Conservation (phyloP, 2,113 vertebrate species). For the Tapirus terrestris region DNA sequence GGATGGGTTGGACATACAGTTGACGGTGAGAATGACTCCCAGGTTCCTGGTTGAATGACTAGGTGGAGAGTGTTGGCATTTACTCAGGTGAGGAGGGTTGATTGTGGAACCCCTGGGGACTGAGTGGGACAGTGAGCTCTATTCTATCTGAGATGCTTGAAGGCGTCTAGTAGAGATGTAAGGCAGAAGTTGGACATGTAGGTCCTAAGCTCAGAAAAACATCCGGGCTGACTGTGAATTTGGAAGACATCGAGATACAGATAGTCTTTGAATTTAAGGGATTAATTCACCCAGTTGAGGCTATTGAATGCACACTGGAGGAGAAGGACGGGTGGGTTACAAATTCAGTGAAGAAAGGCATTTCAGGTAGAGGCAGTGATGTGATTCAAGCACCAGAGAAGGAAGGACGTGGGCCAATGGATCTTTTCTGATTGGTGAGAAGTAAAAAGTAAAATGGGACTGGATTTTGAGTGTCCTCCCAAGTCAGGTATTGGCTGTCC, state of each 20-base stretch:
- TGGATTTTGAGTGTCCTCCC: not conserved
- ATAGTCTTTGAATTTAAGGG: not conserved
- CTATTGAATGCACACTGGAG: not conserved
- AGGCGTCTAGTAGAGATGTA: not conserved
- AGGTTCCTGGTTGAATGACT: not conserved
- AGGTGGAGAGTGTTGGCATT: not conserved
- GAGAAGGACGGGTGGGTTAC: not conserved
- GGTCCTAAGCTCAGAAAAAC: not conserved
- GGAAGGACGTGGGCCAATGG: not conserved
- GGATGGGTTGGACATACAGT: not conserved
- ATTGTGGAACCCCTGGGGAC: not conserved
- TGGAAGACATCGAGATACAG: not conserved
- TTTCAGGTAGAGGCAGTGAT: not conserved
- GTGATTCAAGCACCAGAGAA: not conserved
- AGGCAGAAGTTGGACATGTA: not conserved
- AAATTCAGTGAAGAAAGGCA: not conserved
- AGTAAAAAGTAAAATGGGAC: not conserved
- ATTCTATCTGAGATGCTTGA: conserved; percentile 7
- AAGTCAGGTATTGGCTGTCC: not conserved
- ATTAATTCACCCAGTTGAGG: not conserved
- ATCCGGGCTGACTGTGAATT: not conserved
- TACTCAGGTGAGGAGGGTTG: not conserved
- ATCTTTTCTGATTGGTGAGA: not conserved
- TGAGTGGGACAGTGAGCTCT: not conserved
- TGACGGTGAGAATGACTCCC: not conserved